phyloP scores from a whole-genome alignment of 2,888 invertebrate species.

The Lacanobia wlatinum region DNA sequence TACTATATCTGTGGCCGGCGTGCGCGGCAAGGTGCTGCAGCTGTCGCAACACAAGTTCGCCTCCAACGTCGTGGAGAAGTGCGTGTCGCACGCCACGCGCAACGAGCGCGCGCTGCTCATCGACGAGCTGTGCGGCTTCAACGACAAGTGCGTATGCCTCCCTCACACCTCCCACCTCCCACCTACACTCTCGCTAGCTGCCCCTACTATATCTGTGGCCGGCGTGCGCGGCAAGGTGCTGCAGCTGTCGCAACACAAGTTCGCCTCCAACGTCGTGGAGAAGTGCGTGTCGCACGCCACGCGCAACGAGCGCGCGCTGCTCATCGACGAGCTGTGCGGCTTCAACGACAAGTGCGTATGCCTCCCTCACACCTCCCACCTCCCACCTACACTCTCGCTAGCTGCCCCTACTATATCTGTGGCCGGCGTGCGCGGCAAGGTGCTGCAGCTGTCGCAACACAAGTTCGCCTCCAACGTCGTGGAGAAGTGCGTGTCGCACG shows the following conservation, averaged over 20 bases:
- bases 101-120: slow-evolving; percentile 98
- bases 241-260: slow-evolving; percentile 99
- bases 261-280: slow-evolving; percentile 99
- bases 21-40: slow-evolving; percentile 98
- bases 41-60: slow-evolving; percentile 99
- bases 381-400: not conserved
- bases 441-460: slow-evolving; percentile 98
- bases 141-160: slow-evolving; percentile 94
- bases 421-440: slow-evolving; percentile 98
- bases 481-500: slow-evolving; percentile 99
- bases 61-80: slow-evolving; percentile 99
- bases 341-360: slow-evolving; percentile 96
- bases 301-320: slow-evolving; percentile 97
- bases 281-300: slow-evolving; percentile 99
- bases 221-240: slow-evolving; percentile 99
- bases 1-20: slow-evolving; percentile 93
- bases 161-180: not conserved
- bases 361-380: not conserved
- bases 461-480: slow-evolving; percentile 99
- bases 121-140: slow-evolving; percentile 99
- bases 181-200: not conserved
- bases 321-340: slow-evolving; percentile 99
- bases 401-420: slow-evolving; percentile 84
- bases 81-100: slow-evolving; percentile 98
- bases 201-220: slow-evolving; percentile 89